A percentile compares a stretch with the other conserved stretches of the same genome.
Conservation (phyloP, 2,888 invertebrate genomes). For the Panorpa germanica region DNA sequence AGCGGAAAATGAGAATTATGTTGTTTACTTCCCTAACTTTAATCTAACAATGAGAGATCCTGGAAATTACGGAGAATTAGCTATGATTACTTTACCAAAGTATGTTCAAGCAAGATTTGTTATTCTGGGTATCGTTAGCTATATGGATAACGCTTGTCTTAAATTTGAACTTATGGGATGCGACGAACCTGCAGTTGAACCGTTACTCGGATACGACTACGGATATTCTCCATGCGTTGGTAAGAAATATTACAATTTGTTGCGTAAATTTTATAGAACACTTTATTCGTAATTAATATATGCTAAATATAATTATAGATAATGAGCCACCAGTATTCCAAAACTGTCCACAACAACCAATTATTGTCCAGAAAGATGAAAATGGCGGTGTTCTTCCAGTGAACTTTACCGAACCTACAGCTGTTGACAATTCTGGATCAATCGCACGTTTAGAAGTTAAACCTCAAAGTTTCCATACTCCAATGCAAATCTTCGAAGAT, state of each 20-base stretch:
- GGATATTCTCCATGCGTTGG: slow-evolving; percentile 86
- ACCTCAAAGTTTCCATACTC: slow-evolving; percentile 79
- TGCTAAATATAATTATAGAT: slow-evolving; percentile 28
- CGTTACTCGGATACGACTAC: slow-evolving; percentile 79
- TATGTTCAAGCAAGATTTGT: slow-evolving; percentile 88
- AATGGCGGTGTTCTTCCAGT: slow-evolving; percentile 81
- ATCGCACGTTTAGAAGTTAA: slow-evolving; percentile 85
- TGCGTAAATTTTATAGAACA: neutral
- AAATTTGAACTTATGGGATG: slow-evolving; percentile 95
- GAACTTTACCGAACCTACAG: slow-evolving; percentile 84
- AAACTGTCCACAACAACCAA: slow-evolving; percentile 87
- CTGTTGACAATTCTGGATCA: slow-evolving; percentile 88
- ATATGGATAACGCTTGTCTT: slow-evolving; percentile 90
- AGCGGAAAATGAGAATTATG: slow-evolving; percentile 83
- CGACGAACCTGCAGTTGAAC: slow-evolving; percentile 65
- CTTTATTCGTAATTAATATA: slow-evolving; percentile 3
- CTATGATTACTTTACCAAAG: slow-evolving; percentile 88
- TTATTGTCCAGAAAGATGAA: slow-evolving; percentile 71
- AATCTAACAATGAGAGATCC: slow-evolving; percentile 87
- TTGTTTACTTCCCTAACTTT: slow-evolving; percentile 93
- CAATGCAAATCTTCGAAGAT: slow-evolving; percentile 73
- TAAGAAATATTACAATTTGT: slow-evolving; percentile 20
- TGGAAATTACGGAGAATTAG: slow-evolving; percentile 91
- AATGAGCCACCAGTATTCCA: slow-evolving; percentile 93
- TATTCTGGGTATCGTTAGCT: slow-evolving; percentile 86